These are phyloP conservation scores for Raphicerus campestris DNA, from an alignment of 2,113 vertebrate genomes.

Conservation along the genomic window DNA sequence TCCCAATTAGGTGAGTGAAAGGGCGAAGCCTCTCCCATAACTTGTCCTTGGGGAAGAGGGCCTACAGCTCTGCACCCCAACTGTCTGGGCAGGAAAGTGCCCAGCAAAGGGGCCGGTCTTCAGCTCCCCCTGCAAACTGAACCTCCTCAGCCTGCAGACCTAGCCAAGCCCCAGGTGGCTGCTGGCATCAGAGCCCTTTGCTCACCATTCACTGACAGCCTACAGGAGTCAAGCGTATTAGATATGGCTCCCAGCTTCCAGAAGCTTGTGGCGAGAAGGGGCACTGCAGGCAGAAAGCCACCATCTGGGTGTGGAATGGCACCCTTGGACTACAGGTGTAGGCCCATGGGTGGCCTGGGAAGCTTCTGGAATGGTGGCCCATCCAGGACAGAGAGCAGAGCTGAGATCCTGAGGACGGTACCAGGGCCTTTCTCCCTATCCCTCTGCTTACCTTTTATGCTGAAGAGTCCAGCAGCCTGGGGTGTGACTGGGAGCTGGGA, in stretches of 20 bases:
- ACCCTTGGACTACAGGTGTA: not conserved
- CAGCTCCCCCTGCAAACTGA: not conserved
- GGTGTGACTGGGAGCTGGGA: fast-evolving
- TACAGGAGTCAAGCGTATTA: fast-evolving
- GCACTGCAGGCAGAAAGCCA: not conserved
- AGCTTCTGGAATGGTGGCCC: not conserved
- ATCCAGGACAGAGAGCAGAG: not conserved
- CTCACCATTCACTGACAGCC: fast-evolving
- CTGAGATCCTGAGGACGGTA: not conserved
- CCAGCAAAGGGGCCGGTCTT: not conserved
- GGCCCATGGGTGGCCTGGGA: not conserved
- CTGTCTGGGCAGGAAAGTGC: not conserved
- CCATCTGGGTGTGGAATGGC: not conserved
- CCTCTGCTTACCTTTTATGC: not conserved
- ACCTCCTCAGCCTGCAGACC: not conserved
- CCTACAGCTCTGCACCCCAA: too few relatives aligned
- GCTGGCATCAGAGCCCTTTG: not conserved
- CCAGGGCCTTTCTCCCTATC: not conserved
- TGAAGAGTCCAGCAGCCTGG: not conserved
- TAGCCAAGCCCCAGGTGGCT: not conserved
- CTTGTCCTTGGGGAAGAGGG: too few relatives aligned
- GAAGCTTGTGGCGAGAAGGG: not conserved
- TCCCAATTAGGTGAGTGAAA: not conserved
- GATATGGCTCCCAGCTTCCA: not conserved
- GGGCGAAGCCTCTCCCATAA: fast-evolving